Evolutionary conservation across 1,140 invertebrate genomes (phyloP).

Genomic region (Neodiprion fabricii): DNA sequence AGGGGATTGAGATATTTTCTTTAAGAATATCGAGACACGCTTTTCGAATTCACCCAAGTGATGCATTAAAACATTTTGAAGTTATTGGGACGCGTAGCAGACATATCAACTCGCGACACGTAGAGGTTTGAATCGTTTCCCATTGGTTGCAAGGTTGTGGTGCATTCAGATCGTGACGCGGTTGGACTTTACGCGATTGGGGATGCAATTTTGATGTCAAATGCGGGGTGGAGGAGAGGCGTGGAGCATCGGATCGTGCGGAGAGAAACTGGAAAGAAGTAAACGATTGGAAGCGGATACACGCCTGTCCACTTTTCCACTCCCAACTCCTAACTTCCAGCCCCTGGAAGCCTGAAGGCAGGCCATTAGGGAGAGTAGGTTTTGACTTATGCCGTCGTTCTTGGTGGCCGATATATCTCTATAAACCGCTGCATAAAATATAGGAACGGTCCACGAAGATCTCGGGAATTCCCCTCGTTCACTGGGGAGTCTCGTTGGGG

Average conservation of each 20-base stretch:
- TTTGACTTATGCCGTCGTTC: slow-evolving; percentile 53
- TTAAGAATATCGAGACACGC: no score
- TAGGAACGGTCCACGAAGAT: slow-evolving; percentile 27
- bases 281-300: neutral
- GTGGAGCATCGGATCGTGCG: neutral
- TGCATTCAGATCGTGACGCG: neutral
- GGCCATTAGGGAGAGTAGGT: slow-evolving; percentile 56
- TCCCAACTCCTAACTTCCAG: neutral
- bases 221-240: slow-evolving; percentile 26
- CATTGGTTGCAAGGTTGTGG: neutral
- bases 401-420: slow-evolving; percentile 48
- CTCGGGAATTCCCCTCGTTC: slow-evolving; percentile 3
- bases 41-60: neutral
- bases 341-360: slow-evolving; percentile 18
- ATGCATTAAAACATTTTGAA: neutral
- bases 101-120: neutral
- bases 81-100: neutral
- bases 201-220: slow-evolving; percentile 48
- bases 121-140: neutral
- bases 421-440: slow-evolving; percentile 54
- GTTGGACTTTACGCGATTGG: slow-evolving; percentile 35
- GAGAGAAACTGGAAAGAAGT: slow-evolving; percentile 16
- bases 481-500: no score
- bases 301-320: neutral
- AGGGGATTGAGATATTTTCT: no score